Evolutionary conservation across 2,888 invertebrate species (phyloP).

Genomic region (Stegana nigrithorax): DNA sequence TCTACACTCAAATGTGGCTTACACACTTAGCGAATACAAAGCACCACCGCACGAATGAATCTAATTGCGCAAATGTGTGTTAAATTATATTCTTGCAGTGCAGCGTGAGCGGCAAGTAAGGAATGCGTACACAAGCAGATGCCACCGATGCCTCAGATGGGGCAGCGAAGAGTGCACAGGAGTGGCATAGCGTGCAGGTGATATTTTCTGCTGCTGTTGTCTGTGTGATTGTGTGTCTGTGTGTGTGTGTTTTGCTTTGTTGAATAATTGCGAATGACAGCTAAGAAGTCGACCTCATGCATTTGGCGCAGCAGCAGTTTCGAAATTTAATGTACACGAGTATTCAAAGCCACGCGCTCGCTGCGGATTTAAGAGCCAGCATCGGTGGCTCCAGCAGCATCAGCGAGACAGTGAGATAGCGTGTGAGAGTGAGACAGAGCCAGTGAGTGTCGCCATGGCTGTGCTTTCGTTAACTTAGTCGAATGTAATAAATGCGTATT

Average conservation of each 20-base stretch:
- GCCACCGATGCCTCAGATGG: not conserved
- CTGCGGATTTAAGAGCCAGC: constrained; percentile 59
- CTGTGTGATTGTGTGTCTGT: not conserved
- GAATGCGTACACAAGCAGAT: not conserved
- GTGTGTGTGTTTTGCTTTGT: not conserved
- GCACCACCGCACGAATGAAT: constrained; percentile 51
- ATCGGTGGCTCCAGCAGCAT: no score
- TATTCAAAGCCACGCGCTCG: no score
- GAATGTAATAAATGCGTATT: no score
- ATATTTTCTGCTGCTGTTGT: not conserved
- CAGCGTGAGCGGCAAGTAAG: not conserved
- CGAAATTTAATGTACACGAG: constrained; percentile 57
- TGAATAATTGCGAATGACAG: not conserved
- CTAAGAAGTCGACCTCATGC: no score
- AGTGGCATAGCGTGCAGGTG: not conserved
- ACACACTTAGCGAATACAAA: constrained; percentile 38
- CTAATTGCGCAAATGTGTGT: constrained; percentile 61
- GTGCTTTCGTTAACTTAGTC: no score
- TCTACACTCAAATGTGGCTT: constrained; percentile 30
- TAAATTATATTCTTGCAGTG: constrained; percentile 59
- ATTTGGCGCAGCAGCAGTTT: constrained; percentile 16
- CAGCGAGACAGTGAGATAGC: no score
- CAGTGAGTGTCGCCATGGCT: no score
- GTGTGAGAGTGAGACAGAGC: no score
- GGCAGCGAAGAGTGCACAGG: not conserved